Percentiles rank a stretch among this genome's conserved stretches.
Conservation (phyloP, 1,140 invertebrate genomes). For the Artemia franciscana region DNA sequence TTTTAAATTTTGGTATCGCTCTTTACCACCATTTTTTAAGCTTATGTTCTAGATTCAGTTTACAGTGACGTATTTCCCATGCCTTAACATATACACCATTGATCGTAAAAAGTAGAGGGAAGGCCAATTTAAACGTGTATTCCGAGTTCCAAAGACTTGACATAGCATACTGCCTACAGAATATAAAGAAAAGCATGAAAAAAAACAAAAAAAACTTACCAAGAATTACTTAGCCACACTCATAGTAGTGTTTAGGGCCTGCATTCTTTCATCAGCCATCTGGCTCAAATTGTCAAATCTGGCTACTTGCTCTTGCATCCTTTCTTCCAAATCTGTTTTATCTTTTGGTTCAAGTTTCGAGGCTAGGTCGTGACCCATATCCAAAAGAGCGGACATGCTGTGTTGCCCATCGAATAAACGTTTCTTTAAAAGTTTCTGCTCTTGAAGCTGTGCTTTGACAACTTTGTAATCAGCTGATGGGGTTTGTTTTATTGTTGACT, state of each 20-base stretch:
- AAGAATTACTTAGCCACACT: slow-evolving; percentile 56
- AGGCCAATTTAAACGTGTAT: too few species aligned
- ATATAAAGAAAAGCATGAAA: too few species aligned
- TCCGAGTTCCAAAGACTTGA: too few species aligned
- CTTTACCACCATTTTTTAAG: too few species aligned
- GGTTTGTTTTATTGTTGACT: slow-evolving; percentile 83
- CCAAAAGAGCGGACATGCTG: slow-evolving; percentile 65
- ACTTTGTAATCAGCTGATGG: slow-evolving; percentile 93
- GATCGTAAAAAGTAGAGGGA: too few species aligned
- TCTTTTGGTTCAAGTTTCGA: slow-evolving; percentile 58
- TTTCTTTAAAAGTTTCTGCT: slow-evolving; percentile 65
- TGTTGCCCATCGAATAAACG: slow-evolving; percentile 80
- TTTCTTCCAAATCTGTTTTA: slow-evolving; percentile 59
- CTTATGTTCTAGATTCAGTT: too few species aligned
- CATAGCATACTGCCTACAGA: too few species aligned
- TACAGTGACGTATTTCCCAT: too few species aligned
- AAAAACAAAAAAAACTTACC: slow-evolving; percentile 2
- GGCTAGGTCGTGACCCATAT: slow-evolving; percentile 67
- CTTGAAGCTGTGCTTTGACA: slow-evolving; percentile 52
- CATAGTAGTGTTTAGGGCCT: slow-evolving; percentile 67
- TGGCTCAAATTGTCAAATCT: slow-evolving; percentile 57
- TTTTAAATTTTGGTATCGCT: too few species aligned
- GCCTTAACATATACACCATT: too few species aligned
- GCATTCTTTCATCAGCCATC: slow-evolving; percentile 56
- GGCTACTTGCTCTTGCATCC: slow-evolving; percentile 60